Evolutionary conservation across 2,113 vertebrate species (phyloP).

Genomic region (Arizona elegans): DNA sequence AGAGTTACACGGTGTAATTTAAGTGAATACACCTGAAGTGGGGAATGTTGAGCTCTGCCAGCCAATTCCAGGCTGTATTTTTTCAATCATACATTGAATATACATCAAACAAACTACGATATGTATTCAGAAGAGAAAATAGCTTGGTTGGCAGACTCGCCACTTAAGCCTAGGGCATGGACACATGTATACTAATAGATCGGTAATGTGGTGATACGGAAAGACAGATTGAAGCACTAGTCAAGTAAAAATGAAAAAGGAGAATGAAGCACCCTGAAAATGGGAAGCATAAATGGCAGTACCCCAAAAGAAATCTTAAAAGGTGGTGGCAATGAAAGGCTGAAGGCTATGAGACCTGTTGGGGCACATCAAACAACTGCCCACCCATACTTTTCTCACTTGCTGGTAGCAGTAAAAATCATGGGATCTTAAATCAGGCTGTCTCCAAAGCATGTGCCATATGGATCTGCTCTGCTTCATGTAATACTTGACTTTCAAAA

Average conservation of each 20-base stretch:
- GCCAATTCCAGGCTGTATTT: background rate
- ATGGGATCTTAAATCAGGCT: background rate
- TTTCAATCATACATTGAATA: background rate
- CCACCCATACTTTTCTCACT: background rate
- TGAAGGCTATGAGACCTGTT: background rate
- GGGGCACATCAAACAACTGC: background rate
- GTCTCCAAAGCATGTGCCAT: background rate
- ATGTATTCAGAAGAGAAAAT: background rate
- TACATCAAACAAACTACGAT: background rate
- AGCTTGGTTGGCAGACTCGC: background rate
- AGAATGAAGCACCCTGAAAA: background rate
- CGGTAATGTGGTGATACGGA: background rate
- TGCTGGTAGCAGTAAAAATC: background rate
- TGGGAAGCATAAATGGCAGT: background rate
- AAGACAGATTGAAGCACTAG: background rate
- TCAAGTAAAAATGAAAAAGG: background rate
- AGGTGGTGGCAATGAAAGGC: background rate
- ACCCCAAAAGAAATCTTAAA: background rate
- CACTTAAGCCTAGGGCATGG: background rate
- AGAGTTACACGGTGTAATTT: background rate
- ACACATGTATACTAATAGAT: background rate
- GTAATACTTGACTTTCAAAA: background rate
- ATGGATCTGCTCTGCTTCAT: background rate
- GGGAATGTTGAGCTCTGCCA: background rate
- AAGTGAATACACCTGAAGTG: background rate